Base-by-base conservation (phyloP, 2,888 invertebrate species). In the Rhodophaea formosa region DNA sequence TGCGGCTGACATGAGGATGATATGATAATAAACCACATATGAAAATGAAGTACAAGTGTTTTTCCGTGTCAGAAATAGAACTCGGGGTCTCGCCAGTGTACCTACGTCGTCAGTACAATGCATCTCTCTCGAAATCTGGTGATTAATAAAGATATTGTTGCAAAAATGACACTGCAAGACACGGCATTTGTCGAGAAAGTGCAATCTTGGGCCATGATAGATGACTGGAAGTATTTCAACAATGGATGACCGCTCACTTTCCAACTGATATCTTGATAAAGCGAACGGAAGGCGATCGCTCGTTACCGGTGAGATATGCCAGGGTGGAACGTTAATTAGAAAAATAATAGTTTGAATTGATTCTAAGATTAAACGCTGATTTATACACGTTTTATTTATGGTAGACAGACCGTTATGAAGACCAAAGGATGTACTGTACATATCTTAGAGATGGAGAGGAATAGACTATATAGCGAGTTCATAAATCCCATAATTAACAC, bases 261-360 rank as follows among this genome's bases (percentile, higher is more conserved):
- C 51, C 32, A 51, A 35, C 46, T 35, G 35, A 51, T 51, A 51
- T 51, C 51, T 51, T 51, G 51, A 51, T 51, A 35, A 51, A 12
- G 15, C 8, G 16, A 51, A 39, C 7, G 51, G 35, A 51, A 49
- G 47, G 16, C 35, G 51, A 51, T 51, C 51, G 51, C 12, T 39
- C 35, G 16, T 32, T 12, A 51, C 32, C 30, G 8, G 51, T 51
- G 51, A 35, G 51, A 51, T 51, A 51, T 51, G 51, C 35, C 51
- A 39, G 35, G 16, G 12, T 6, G 15, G 15, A 14, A 23, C 29
- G 23, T 47, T 47, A 47, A 46, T 46, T 46, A 46, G 17, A 16
- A 39, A 35, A 39, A n/a, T 10, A 12, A 39, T 12, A 39, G 39
- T 12, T 39, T 12, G 5, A 3, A n/a, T n/a, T 5, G 0, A 3